Conservation (phyloP, 2,113 vertebrate species). For the Neoarius graeffei region DNA sequence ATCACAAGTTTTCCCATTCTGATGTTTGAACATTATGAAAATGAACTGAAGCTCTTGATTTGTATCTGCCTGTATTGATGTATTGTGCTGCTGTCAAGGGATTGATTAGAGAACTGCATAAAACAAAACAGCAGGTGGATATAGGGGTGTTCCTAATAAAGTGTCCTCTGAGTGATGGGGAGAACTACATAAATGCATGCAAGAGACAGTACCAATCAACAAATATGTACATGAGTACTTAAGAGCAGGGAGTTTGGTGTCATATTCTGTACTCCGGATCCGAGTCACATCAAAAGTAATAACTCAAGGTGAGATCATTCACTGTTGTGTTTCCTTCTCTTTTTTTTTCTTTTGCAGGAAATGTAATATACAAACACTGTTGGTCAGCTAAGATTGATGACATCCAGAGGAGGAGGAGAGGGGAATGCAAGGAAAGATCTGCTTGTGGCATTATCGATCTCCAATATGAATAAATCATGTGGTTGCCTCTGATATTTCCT, state of each 20-base stretch:
- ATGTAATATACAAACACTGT: background rate
- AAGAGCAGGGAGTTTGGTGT: background rate
- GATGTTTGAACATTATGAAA: too few species aligned
- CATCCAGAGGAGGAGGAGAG: constrained; percentile 18
- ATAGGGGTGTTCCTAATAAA: too few species aligned
- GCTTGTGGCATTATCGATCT: constrained; percentile 35
- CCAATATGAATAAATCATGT: constrained; percentile 36
- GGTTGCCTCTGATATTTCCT: constrained; percentile 34
- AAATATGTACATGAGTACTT: background rate
- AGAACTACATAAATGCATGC: background rate
- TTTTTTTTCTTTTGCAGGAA: background rate
- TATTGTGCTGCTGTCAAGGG: too few species aligned
- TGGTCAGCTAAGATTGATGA: constrained; percentile 35
- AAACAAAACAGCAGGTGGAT: too few species aligned
- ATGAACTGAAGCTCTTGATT: too few species aligned
- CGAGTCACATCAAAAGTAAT: background rate
- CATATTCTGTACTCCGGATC: background rate
- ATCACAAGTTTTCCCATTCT: too few species aligned
- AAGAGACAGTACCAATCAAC: background rate
- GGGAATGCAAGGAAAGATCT: constrained; percentile 19
- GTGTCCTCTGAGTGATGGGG: background rate
- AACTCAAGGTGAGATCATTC: background rate
- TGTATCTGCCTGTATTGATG: too few species aligned
- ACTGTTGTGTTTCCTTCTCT: background rate
- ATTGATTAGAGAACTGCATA: too few species aligned